Conservation (phyloP, 2,888 invertebrate species). For the Drosophila peninsularis region DNA sequence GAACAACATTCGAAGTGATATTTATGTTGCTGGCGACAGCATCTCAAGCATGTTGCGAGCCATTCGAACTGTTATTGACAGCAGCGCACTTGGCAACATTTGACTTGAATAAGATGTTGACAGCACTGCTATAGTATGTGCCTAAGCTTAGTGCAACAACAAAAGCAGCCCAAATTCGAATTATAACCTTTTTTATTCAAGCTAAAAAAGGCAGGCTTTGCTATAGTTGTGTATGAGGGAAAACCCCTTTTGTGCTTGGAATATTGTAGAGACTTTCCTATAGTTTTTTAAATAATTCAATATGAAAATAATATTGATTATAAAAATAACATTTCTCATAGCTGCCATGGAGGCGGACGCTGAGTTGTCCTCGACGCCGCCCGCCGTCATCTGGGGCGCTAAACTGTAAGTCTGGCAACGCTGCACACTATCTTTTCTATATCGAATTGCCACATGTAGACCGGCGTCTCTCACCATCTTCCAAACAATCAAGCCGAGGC, state of each 20-base stretch:
- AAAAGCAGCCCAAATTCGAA: not conserved
- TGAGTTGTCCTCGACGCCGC: conserved; percentile 35
- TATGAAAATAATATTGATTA: conserved; percentile 12
- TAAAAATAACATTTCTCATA: not conserved
- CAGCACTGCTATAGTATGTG: not conserved
- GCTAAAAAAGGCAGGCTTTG: not conserved
- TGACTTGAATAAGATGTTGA: not conserved
- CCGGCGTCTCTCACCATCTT: conserved; percentile 30
- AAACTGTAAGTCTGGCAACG: conserved; percentile 19
- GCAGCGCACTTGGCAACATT: not conserved
- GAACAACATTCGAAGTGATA: not conserved
- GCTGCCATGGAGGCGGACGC: not conserved
- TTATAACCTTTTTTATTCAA: not conserved
- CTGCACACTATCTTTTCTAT: too few relatives aligned
- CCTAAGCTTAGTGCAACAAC: not conserved
- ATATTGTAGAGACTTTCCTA: not conserved
- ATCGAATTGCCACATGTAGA: conserved; percentile 10
- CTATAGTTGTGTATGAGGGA: not conserved
- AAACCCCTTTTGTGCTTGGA: too few relatives aligned
- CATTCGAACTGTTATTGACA: not conserved
- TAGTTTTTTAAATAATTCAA: not conserved
- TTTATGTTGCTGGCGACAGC: not conserved
- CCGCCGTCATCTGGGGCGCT: conserved; percentile 56
- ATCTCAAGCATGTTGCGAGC: not conserved
- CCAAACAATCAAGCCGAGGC: conserved; percentile 2